These are phyloP conservation scores for Blennius ocellaris DNA, from an alignment of 2,113 vertebrate genomes.

Conservation along the genomic window DNA sequence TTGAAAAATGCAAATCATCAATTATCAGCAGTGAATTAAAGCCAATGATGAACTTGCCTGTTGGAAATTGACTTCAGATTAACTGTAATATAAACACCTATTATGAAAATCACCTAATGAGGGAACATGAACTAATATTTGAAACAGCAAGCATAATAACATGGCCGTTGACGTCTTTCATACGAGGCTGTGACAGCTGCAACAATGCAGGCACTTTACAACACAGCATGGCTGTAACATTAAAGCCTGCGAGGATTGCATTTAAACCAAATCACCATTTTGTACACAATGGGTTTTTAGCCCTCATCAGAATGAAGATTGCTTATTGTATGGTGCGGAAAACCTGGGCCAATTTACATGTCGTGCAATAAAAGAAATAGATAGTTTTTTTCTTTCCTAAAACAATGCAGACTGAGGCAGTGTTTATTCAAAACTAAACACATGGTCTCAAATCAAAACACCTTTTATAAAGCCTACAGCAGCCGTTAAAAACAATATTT, in stretches of 20 bases:
- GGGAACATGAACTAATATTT: conserved; percentile 21
- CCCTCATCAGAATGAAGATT: conserved; percentile 18
- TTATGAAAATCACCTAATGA: conserved; percentile 12
- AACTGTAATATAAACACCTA: conserved; percentile 6
- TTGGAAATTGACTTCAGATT: conserved; percentile 2
- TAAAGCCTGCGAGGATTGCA: conserved; percentile 8
- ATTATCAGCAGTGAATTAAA: conserved; percentile 27
- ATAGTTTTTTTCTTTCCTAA: conserved; percentile 2
- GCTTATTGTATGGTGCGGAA: conserved; percentile 4
- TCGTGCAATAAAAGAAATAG: not conserved
- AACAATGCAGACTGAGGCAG: not conserved
- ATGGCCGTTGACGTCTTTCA: conserved; percentile 15
- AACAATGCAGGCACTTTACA: conserved; percentile 15
- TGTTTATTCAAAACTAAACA: conserved; percentile 28
- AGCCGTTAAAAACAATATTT: conserved; percentile 10
- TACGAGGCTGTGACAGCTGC: conserved; percentile 20
- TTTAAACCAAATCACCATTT: conserved; percentile 23
- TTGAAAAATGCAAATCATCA: not conserved
- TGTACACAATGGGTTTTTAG: conserved; percentile 21
- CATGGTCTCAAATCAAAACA: not conserved
- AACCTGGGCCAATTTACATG: conserved; percentile 17
- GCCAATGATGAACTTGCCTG: not conserved
- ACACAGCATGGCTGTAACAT: not conserved
- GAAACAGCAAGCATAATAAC: conserved; percentile 25
- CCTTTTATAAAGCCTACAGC: not conserved